Percentiles rank a stretch among this genome's conserved stretches.
Evolutionary conservation across 1,140 invertebrate genomes (phyloP).

Genomic region (Danaus plexippus): DNA sequence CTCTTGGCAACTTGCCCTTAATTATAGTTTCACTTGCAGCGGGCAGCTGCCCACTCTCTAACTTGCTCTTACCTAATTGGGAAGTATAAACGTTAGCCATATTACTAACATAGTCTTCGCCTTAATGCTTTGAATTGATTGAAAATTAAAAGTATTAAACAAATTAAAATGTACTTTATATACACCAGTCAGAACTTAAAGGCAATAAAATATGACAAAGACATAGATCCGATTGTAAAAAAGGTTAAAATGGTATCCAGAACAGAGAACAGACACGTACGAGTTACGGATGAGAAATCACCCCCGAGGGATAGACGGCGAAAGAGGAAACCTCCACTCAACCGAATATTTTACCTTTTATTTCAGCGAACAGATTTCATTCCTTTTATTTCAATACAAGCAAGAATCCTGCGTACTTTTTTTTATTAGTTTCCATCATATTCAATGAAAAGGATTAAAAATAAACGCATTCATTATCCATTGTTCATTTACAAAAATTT

Average conservation of each 20-base stretch:
- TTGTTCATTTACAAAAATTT: too few relatives aligned
- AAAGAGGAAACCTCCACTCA: conserved; percentile 18
- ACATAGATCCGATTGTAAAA: conserved; percentile 3
- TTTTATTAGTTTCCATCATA: too few relatives aligned
- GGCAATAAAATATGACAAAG: conserved; percentile 4
- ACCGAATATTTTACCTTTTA: conserved; percentile 16
- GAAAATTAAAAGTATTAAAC: background rate
- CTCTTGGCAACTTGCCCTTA: conserved; percentile 46
- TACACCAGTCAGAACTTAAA: background rate
- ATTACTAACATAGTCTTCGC: conserved; percentile 2
- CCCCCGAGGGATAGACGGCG: conserved; percentile 13
- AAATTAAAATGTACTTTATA: background rate
- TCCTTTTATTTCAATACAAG: too few relatives aligned
- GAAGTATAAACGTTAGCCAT: conserved; percentile 7
- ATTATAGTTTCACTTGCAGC: conserved; percentile 64
- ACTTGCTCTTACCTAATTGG: conserved; percentile 22
- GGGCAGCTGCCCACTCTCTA: conserved; percentile 25
- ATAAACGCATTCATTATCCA: too few relatives aligned
- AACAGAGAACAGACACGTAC: conserved; percentile 4
- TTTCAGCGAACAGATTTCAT: conserved; percentile 4
- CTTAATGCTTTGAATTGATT: conserved; percentile 1
- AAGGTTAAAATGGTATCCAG: too few relatives aligned
- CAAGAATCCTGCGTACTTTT: too few relatives aligned
- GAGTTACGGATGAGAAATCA: conserved; percentile 15
- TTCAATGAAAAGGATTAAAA: too few relatives aligned